Evolutionary conservation across 2,113 vertebrate species (phyloP).

Genomic region (Melanocharis versteri): DNA sequence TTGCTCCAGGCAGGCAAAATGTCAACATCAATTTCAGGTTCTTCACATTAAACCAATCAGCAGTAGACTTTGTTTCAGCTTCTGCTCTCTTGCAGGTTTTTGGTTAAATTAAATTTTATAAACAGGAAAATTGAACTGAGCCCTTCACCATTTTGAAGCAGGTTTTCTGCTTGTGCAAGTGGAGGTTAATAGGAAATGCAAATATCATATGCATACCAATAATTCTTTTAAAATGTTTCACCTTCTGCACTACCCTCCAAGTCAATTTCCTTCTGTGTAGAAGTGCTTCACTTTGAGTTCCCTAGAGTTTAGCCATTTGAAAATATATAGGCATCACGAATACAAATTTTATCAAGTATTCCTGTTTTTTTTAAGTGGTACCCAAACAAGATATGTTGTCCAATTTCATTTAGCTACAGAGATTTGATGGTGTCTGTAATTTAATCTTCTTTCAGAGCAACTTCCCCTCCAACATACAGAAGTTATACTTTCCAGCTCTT

Average conservation of each 20-base stretch:
- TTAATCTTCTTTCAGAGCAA: background rate
- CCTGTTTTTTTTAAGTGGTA: background rate
- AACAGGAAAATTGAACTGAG: background rate
- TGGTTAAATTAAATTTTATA: conserved; percentile 37
- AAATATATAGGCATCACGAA: background rate
- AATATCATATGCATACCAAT: background rate
- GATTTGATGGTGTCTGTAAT: background rate
- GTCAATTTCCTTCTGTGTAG: background rate
- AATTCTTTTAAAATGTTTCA: background rate
- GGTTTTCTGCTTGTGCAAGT: background rate
- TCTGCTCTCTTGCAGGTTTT: background rate
- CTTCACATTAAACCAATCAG: background rate
- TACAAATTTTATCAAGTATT: background rate
- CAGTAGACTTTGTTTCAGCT: background rate
- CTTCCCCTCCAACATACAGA: background rate
- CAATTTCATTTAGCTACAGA: background rate
- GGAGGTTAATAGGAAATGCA: conserved; percentile 23
- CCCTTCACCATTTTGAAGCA: background rate
- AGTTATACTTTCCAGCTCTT: background rate
- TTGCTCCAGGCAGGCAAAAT: conserved; percentile 3
- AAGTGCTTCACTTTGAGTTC: background rate
- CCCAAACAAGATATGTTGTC: background rate
- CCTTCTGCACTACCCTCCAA: background rate
- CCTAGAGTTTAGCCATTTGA: background rate
- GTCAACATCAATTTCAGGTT: background rate